A percentile compares a stretch with the other conserved stretches of the same genome.
phyloP scores from a whole-genome alignment of 92 coral and sea anemone genomes.

The Blastomussa wellsi region DNA sequence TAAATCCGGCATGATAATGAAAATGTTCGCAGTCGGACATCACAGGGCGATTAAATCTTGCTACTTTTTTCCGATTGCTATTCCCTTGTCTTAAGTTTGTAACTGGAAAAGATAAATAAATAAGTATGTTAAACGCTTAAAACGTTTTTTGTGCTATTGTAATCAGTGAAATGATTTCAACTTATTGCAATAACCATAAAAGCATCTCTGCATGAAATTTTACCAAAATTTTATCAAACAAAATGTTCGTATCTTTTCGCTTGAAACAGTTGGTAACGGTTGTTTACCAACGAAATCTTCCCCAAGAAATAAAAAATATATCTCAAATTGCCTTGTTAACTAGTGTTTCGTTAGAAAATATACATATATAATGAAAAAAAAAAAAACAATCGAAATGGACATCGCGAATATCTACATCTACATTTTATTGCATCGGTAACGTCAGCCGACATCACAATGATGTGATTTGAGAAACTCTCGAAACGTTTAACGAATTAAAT shows the following conservation, averaged over 20 bases:
- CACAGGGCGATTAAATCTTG: not conserved
- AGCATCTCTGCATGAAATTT: not conserved
- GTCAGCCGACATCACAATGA: too few species aligned
- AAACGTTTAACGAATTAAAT: not conserved
- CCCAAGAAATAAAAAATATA: not conserved
- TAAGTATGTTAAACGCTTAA: not conserved
- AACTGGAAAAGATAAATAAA: constrained; percentile 5
- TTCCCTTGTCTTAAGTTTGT: not conserved
- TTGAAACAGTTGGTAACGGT: not conserved
- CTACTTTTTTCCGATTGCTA: not conserved
- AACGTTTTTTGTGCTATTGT: not conserved
- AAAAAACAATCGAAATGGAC: not conserved
- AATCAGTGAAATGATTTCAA: not conserved
- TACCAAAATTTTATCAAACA: not conserved
- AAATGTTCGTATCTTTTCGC: not conserved
- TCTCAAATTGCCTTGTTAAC: not conserved
- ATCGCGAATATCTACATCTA: not conserved
- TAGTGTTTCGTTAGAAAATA: not conserved
- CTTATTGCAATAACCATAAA: not conserved
- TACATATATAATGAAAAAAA: not conserved
- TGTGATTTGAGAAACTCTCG: not conserved
- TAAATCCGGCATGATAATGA: not conserved
- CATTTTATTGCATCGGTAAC: too few species aligned
- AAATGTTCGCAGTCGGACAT: not conserved
- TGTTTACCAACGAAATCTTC: not conserved